A percentile compares a stretch with the other conserved stretches of the same genome.
These are phyloP conservation scores for Scomberomorus guttatus DNA, from an alignment of 2,797 vertebrate genomes.

Conservation along the genomic window DNA sequence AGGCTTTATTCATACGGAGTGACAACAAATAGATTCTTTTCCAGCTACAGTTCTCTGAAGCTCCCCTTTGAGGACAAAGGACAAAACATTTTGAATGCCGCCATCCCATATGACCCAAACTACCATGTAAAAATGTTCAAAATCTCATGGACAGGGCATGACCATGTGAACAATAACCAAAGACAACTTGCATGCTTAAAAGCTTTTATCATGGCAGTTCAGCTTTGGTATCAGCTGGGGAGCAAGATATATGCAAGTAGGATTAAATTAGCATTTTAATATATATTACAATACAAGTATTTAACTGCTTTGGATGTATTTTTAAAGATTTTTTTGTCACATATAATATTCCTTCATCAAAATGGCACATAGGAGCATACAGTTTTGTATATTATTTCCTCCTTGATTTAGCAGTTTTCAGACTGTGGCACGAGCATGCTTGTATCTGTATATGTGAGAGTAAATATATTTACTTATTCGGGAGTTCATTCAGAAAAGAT, in stretches of 20 bases:
- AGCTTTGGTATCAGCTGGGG: constrained; percentile 47
- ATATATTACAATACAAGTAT: constrained; percentile 50
- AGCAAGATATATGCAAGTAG: constrained; percentile 39
- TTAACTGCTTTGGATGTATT: constrained; percentile 33
- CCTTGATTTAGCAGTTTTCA: constrained; percentile 2
- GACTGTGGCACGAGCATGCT: background rate
- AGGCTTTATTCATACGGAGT: constrained; percentile 80
- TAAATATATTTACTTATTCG: constrained; percentile 32
- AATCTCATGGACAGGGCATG: constrained; percentile 75
- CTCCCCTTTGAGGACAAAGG: constrained; percentile 75
- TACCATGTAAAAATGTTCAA: constrained; percentile 58
- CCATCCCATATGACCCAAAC: constrained; percentile 64
- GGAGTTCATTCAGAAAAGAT: constrained; percentile 45
- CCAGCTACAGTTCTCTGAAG: constrained; percentile 75
- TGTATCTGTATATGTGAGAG: background rate
- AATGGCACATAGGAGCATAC: background rate
- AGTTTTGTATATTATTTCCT: background rate
- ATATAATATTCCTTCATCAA: constrained; percentile 24
- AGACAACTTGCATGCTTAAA: constrained; percentile 55
- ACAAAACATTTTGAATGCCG: constrained; percentile 73
- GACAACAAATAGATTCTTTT: constrained; percentile 84
- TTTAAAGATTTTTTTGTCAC: constrained; percentile 16
- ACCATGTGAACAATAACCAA: constrained; percentile 60
- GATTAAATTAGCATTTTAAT: constrained; percentile 61
- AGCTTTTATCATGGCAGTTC: constrained; percentile 44